Evolutionary conservation across 2,888 invertebrate species (phyloP).

Genomic region (Vanessa cardui): DNA sequence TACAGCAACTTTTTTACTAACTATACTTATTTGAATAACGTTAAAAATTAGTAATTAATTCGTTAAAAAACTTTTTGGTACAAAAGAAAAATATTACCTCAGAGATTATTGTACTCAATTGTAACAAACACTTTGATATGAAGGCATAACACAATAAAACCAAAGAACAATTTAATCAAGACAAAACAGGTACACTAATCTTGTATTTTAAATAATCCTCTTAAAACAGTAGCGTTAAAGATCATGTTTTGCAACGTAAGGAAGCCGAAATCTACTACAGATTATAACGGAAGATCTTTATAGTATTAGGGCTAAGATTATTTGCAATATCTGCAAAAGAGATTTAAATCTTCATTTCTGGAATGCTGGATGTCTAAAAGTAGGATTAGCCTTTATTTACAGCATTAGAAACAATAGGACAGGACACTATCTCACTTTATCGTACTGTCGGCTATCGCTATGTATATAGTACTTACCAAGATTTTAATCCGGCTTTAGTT

Average conservation of each 20-base stretch:
- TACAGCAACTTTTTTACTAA: too few relatives aligned
- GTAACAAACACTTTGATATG: too few relatives aligned
- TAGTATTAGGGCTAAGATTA: background rate
- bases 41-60: too few relatives aligned
- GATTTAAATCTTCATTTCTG: constrained; percentile 1
- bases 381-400: constrained; percentile 9
- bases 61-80: too few relatives aligned
- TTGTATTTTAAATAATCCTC: background rate
- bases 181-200: too few relatives aligned
- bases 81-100: too few relatives aligned
- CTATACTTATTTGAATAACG: too few relatives aligned
- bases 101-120: too few relatives aligned
- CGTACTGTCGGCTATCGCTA: background rate
- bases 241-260: background rate
- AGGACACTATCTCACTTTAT: background rate
- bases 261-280: background rate
- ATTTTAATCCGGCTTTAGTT: too few relatives aligned
- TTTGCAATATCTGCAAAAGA: constrained; percentile 3
- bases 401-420: background rate
- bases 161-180: too few relatives aligned
- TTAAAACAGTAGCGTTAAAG: background rate
- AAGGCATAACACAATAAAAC: too few relatives aligned
- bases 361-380: constrained; percentile 2
- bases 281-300: constrained; percentile 1
- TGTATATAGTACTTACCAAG: too few relatives aligned